Base-by-base conservation (phyloP, 1,140 invertebrate genomes). In the Trichonephila inaurata region DNA sequence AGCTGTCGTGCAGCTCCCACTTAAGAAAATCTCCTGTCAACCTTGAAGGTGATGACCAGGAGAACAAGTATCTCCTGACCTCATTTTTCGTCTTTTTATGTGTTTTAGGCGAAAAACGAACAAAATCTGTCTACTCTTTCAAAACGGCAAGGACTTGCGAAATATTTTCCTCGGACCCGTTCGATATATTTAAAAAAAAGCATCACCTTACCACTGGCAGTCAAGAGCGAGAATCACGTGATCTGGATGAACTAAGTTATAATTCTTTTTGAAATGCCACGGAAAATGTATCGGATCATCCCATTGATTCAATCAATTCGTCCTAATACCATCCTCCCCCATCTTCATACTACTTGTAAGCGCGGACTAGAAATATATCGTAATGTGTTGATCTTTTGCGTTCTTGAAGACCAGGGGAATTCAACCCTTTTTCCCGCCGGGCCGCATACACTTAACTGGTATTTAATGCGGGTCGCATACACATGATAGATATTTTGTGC, bases 21-120 rank as follows among this genome's bases (percentile, higher is more conserved):
- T 51, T 60, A 60, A 58, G 58, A 85, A 85, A 85, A 51, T 64
- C 66, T 83, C 33, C 60, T 89, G 88, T 90, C 88, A 90, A 64
- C 92, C 72, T 82, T 94, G 66, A 89, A 82, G 77, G 62, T 69
- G 60, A 62, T 88, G 72, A 72, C 86, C 86, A 81, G 64, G 40
- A n/a, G 44, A 91, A 81, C 87, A 82, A 94, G 92, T 91, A 82
- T 62, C 86, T 12, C 12, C 51, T 91, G 89, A 91, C 88, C 89
- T 60, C 66, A 93, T 93, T 44, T 8, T 62, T 21, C 21, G 10
- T 88, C 62, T 69, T 94, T 89, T 93, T 91, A 77, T 83, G 89
- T 60, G 83, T 85, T 85, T 85, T 60, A 85, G 24, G 24, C 8
- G 21, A 61, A 85, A 82, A 82, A 85, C 1, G 16, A 77, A 77